These are phyloP conservation scores for Chaetodon trifasciatus DNA, from an alignment of 2,797 vertebrate species.

Conservation along the genomic window DNA sequence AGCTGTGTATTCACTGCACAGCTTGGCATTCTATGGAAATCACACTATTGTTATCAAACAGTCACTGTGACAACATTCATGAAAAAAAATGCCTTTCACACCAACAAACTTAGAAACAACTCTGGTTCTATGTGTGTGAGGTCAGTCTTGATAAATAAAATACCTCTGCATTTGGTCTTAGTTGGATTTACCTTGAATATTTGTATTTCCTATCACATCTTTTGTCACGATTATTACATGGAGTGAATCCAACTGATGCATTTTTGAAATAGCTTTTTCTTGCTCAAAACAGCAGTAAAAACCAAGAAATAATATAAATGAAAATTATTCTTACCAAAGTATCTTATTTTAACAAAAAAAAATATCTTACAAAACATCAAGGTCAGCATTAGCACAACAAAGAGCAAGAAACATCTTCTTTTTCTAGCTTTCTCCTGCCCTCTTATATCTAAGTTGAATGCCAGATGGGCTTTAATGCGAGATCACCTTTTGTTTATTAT, in stretches of 20 bases:
- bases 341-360: background rate
- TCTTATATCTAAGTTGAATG: constrained; percentile 4
- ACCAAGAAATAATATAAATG: background rate
- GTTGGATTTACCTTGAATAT: constrained; percentile 11
- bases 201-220: background rate
- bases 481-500: constrained; percentile 37
- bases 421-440: constrained; percentile 3
- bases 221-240: background rate
- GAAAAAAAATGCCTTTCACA: constrained; percentile 11
- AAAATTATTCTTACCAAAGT: background rate
- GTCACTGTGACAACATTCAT: constrained; percentile 40
- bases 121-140: background rate
- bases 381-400: constrained; percentile 36
- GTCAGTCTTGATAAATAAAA: background rate
- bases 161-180: background rate
- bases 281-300: background rate
- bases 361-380: constrained; percentile 6
- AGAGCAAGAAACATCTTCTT: background rate
- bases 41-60: constrained; percentile 48
- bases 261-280: background rate
- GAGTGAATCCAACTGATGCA: background rate
- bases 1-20: constrained; percentile 64
- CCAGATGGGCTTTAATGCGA: constrained; percentile 6
- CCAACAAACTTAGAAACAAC: constrained; percentile 13
- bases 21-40: constrained; percentile 67